Evolutionary conservation across 2,888 invertebrate species (phyloP), one percentile per base, ranked within the genome.

Genomic region (Metallyticus violacea): DNA sequence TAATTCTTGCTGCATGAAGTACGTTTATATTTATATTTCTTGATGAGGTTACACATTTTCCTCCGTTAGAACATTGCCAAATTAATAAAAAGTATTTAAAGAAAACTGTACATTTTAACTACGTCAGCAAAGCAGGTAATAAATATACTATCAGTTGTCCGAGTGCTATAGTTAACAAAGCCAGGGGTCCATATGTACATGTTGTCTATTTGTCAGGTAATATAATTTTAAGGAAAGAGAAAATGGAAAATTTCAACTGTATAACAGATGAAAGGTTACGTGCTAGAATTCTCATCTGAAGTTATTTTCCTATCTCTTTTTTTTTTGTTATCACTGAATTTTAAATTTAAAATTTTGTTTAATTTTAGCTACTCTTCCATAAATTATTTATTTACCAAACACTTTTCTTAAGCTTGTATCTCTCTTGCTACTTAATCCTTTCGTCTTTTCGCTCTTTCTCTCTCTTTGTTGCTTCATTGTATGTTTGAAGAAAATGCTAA

Each of bases 381-480:
- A 40, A 40, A 22, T 62, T 62, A 7, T 9, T 40, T 15, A 40
- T 62, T 62, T 62, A 62, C 22, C 22, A 62, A 62, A 62, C 15
- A 6, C 6, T 79, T 79, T 79, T 26, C 79, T 15, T 22, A n/a
- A 26, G 28, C 28, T 79, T 15, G 40, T 15, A 62, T 62, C 40
- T 15, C 40, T 62, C 9, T 4, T 62, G 40, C 40, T 15, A 4
- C 9, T n/a, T 62, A 27, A 22, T 81, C n/a, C 81, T 81, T 15
- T 81, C 81, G n/a, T 81, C 29, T 81, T n/a, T 77, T 26, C 26
- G n/a, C 7, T 83, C 81, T 85, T 15, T 85, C 85, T 85, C 85
- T 85, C 85, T 85, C 85, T 85, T 85, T 85, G 85, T 85, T 85
- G 85, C 85, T 85, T 85, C 30, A 30, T n/a, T 62, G 22, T 62